A percentile compares a stretch with the other conserved stretches of the same genome.
Conservation (phyloP, 2,888 invertebrate species). For the Villa cingulata region DNA sequence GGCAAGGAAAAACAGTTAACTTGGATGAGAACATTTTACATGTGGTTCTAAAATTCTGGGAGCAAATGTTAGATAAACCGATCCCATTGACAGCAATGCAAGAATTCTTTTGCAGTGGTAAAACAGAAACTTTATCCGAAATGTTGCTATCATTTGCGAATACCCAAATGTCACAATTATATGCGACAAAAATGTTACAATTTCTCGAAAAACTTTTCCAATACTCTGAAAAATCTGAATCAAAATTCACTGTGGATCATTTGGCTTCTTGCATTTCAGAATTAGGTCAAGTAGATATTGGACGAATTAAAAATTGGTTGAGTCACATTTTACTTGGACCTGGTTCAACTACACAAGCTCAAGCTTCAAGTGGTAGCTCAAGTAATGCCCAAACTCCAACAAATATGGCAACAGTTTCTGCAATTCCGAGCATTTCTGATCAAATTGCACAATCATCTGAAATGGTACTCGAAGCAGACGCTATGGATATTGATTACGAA, state of each 20-base stretch:
- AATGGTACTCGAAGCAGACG: slow-evolving; percentile 23
- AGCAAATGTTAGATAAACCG: slow-evolving; percentile 68
- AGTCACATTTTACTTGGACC: slow-evolving; percentile 51
- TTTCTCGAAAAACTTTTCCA: slow-evolving; percentile 64
- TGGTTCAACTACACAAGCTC: slow-evolving; percentile 24
- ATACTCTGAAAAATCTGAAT: slow-evolving; percentile 46
- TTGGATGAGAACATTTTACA: slow-evolving; percentile 30
- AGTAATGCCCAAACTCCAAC: slow-evolving; percentile 42
- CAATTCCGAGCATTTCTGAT: slow-evolving; percentile 34
- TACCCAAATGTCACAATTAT: slow-evolving; percentile 53
- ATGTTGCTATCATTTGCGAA: slow-evolving; percentile 69
- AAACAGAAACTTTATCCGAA: slow-evolving; percentile 57
- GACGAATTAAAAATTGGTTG: slow-evolving; percentile 49
- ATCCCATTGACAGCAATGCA: slow-evolving; percentile 71
- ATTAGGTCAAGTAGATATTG: slow-evolving; percentile 48
- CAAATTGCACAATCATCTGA: slow-evolving; percentile 27
- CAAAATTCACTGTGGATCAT: slow-evolving; percentile 48
- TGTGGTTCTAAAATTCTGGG: slow-evolving; percentile 56
- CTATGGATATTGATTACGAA: slow-evolving; percentile 37
- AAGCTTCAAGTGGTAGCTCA: slow-evolving; percentile 36
- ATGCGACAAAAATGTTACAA: slow-evolving; percentile 63
- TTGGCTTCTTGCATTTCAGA: slow-evolving; percentile 53
- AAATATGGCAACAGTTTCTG: slow-evolving; percentile 36
- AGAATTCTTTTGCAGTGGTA: slow-evolving; percentile 57
- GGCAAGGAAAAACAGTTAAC: slow-evolving; percentile 19